Base-by-base conservation (phyloP, 2,888 invertebrate species). In the Silvanus unidentatus region DNA sequence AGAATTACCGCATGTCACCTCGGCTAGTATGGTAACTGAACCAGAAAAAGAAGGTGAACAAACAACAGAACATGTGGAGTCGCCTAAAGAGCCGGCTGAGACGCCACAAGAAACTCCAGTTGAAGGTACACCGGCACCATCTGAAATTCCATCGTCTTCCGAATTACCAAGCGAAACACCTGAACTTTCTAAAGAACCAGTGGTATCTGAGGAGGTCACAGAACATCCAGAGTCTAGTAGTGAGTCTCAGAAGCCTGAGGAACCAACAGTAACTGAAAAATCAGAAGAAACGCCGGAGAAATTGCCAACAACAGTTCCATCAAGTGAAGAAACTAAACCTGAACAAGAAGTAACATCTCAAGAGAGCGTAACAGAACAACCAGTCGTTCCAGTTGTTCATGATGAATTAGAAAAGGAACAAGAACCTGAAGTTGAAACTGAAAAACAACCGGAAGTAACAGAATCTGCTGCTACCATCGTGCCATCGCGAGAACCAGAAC, bases 21-120 rank as follows among this genome's bases (percentile, higher is more conserved):
- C 48, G 39, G 16, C 2, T n/a, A 32, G 16, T 41, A 15, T n/a
- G 13, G 43, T 50, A 34, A 34, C 42, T 6, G 39, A 47, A 47
- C 35, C 42, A 11, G 42, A 42, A 32, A 44, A 42, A 39, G 44
- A 42, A 44, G 12, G 15, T 13, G 50, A 48, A 44, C 11, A 27
- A 27, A 38, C 29, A 37, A 39, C 41, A 10, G n/a, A 34, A 38
- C 11, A 8, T 14, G 32, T n/a, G n/a, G 15, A 29, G 13, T 8
- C 29, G 10, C 37, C 43, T 16, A 36, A 36, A 9, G 10, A 13
- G 4, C 32, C 32, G n/a, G n/a, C 32, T 32, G 32, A 32, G n/a
- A 32, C 4, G 10, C 32, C 32, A 12, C 11, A 32, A 32, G 6
- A 32, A 12, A 32, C 10, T 32, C 32, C 32, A 5, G n/a, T 12